A percentile compares a stretch with the other conserved stretches of the same genome.
phyloP scores from a whole-genome alignment of 2,113 vertebrate genomes.

The Salvelinus alpinus region DNA sequence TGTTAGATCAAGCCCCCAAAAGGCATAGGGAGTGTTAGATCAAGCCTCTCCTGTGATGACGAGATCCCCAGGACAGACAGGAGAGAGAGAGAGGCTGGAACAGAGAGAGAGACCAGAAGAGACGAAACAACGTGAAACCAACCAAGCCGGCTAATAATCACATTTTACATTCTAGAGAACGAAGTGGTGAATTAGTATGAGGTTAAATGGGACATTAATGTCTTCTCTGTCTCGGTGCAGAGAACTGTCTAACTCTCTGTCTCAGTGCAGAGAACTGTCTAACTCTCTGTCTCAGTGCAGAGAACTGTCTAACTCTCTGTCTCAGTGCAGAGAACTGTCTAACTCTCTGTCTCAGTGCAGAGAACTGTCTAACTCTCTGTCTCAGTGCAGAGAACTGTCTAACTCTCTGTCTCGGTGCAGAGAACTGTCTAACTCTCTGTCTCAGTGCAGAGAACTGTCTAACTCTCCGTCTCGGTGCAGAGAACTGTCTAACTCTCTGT shows the following conservation, averaged over 20 bases:
- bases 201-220: neutral
- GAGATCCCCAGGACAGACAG: too few relatives aligned
- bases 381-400: neutral
- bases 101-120: conserved; percentile 22
- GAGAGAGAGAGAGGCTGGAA: conserved; percentile 40
- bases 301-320: neutral
- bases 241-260: neutral
- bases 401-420: neutral
- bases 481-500: neutral
- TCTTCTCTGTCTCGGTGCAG: neutral
- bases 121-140: neutral
- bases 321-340: neutral
- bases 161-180: too few relatives aligned
- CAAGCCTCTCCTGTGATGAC: too few relatives aligned
- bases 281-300: neutral
- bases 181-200: neutral
- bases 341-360: neutral
- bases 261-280: neutral
- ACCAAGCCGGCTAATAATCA: too few relatives aligned
- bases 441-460: neutral
- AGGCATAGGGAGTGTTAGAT: too few relatives aligned
- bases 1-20: too few relatives aligned
- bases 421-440: neutral
- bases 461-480: neutral
- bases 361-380: neutral